A percentile compares a stretch with the other conserved stretches of the same genome.
Conservation (phyloP, 35 echinoderm and acorn worm species). For the Strongylocentrotus purpuratus region DNA sequence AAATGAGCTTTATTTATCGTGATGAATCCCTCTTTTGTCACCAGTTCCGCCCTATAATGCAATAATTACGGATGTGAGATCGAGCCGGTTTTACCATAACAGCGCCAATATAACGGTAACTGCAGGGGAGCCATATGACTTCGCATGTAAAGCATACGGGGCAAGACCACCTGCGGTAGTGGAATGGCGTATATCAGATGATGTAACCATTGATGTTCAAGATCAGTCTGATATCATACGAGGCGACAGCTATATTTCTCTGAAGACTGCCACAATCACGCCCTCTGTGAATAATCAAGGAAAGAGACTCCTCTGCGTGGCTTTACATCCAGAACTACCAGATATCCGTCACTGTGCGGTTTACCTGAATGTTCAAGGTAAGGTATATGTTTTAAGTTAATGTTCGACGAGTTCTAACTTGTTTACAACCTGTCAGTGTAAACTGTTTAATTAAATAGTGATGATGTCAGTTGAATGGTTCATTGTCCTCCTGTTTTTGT, state of each 20-base stretch:
- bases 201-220: not conserved
- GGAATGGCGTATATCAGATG: not conserved
- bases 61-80: not conserved
- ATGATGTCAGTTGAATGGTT: too few relatives aligned
- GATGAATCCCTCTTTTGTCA: not conserved
- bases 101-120: not conserved
- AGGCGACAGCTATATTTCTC: not conserved
- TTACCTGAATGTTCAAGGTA: not conserved
- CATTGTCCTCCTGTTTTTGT: not conserved
- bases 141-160: not conserved
- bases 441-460: too few relatives aligned
- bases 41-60: not conserved
- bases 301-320: not conserved
- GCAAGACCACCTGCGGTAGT: not conserved
- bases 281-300: not conserved
- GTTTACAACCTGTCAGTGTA: not conserved
- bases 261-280: not conserved
- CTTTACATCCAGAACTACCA: not conserved
- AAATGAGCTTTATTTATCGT: too few relatives aligned
- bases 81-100: not conserved
- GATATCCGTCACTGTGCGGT: not conserved
- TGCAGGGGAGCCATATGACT: not conserved
- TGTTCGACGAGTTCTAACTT: not conserved
- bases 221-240: not conserved
- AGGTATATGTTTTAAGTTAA: not conserved